Evolutionary conservation across 2,888 invertebrate genomes (phyloP).

Genomic region (Habroteleia sp.): DNA sequence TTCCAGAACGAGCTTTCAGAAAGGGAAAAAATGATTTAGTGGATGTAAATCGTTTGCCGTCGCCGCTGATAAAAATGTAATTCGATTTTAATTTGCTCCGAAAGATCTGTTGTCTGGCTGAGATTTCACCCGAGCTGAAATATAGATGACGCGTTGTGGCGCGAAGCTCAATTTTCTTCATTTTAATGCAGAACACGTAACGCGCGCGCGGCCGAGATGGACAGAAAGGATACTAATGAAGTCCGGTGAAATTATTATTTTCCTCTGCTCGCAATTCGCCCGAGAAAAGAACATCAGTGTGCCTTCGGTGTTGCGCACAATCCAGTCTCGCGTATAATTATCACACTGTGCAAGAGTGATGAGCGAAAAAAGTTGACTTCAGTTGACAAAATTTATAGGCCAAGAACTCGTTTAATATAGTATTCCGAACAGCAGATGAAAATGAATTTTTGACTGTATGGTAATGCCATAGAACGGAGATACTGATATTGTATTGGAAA

Average conservation of each 20-base stretch:
- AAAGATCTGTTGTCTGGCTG: slow-evolving; percentile 7
- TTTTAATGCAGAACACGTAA: slow-evolving; percentile 36
- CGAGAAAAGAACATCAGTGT: slow-evolving; percentile 13
- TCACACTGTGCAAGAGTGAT: slow-evolving; percentile 3
- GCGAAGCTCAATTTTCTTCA: slow-evolving; percentile 15
- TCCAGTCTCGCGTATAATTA: slow-evolving; percentile 21
- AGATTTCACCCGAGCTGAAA: slow-evolving; percentile 13
- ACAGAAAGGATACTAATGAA: slow-evolving; percentile 43
- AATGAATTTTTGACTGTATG: no score
- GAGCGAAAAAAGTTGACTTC: slow-evolving; percentile 17
- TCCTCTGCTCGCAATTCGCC: slow-evolving; percentile 7
- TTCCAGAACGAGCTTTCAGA: not conserved
- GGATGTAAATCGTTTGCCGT: no score
- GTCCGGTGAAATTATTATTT: slow-evolving; percentile 39
- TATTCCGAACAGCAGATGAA: no score
- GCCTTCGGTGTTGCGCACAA: slow-evolving; percentile 14
- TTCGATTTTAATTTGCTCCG: slow-evolving; percentile 20
- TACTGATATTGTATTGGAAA: no score
- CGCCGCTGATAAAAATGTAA: not conserved
- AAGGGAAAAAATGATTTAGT: not conserved
- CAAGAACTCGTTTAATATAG: no score
- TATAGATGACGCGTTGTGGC: slow-evolving; percentile 17
- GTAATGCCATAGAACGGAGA: no score
- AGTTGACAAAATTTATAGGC: slow-evolving; percentile 22
- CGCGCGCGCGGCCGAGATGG: slow-evolving; percentile 14